Percentiles rank a stretch among this genome's conserved stretches.
Conservation (phyloP, 2,888 invertebrate genomes). For the Meiosimyza platycephala region DNA sequence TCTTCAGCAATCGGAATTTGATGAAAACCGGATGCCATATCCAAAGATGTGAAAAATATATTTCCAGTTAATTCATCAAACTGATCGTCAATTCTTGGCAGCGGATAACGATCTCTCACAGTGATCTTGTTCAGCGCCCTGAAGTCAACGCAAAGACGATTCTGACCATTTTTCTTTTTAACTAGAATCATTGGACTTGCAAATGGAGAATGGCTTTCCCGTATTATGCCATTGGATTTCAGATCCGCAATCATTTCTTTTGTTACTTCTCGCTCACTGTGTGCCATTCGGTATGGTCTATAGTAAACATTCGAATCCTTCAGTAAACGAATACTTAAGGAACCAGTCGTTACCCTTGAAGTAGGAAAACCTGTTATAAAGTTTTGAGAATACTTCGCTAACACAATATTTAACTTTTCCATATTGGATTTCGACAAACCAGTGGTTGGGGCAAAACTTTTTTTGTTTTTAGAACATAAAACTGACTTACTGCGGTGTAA, state of each 20-base stretch:
- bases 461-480: conserved; percentile 9
- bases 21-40: conserved; percentile 39
- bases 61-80: conserved; percentile 52
- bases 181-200: conserved; percentile 41
- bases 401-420: conserved; percentile 24
- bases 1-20: conserved; percentile 35
- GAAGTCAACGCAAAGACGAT: conserved; percentile 41
- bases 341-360: neutral
- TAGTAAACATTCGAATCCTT: conserved; percentile 34
- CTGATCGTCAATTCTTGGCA: conserved; percentile 63
- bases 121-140: too few species aligned
- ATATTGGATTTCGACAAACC: neutral
- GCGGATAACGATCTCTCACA: conserved; percentile 55
- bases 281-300: conserved; percentile 33
- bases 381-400: conserved; percentile 35
- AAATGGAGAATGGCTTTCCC: conserved; percentile 38
- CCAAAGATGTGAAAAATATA: conserved; percentile 47
- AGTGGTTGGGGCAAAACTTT: neutral
- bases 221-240: conserved; percentile 34
- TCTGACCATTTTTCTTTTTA: conserved; percentile 40
- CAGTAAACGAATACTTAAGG: conserved; percentile 30
- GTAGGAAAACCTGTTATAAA: neutral
- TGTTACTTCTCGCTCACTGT: conserved; percentile 37
- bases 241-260: conserved; percentile 35
- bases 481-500: conserved; percentile 31